Percentiles rank a stretch among this genome's conserved stretches.
Conservation (phyloP, 2,797 vertebrate genomes). For the Pipistrellus nathusii region DNA sequence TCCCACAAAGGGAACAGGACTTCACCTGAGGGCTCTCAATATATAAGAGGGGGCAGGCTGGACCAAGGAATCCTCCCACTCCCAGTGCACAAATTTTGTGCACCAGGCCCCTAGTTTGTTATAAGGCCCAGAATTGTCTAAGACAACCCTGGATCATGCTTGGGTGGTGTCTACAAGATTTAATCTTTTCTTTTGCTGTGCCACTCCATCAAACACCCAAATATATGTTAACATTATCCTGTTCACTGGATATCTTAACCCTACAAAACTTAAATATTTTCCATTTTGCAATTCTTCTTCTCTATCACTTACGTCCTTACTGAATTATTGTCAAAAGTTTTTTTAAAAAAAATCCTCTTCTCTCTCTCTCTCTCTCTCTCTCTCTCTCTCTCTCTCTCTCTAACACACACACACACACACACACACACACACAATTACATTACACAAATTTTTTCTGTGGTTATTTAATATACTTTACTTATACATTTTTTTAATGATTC, state of each 20-base stretch:
- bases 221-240: not conserved
- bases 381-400: too few species aligned
- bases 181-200: not conserved
- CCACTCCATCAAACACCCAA: not conserved
- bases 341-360: not conserved
- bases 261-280: not conserved
- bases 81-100: too few species aligned
- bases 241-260: not conserved
- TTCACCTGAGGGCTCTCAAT: too few species aligned
- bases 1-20: too few species aligned
- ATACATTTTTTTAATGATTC: not conserved
- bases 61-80: too few species aligned
- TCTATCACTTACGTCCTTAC: not conserved
- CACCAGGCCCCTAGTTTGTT: not conserved
- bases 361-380: not conserved
- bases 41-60: too few species aligned
- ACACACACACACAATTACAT: not conserved
- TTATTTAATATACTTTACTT: not conserved
- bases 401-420: not conserved
- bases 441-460: not conserved
- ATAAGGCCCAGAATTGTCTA: not conserved
- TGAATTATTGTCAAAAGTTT: not conserved
- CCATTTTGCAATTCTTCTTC: not conserved
- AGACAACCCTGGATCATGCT: not conserved
- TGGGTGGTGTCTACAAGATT: rapidly evolving